A percentile compares a stretch with the other conserved stretches of the same genome.
Evolutionary conservation across 2,113 vertebrate genomes (phyloP).

Genomic region (Passer domesticus): DNA sequence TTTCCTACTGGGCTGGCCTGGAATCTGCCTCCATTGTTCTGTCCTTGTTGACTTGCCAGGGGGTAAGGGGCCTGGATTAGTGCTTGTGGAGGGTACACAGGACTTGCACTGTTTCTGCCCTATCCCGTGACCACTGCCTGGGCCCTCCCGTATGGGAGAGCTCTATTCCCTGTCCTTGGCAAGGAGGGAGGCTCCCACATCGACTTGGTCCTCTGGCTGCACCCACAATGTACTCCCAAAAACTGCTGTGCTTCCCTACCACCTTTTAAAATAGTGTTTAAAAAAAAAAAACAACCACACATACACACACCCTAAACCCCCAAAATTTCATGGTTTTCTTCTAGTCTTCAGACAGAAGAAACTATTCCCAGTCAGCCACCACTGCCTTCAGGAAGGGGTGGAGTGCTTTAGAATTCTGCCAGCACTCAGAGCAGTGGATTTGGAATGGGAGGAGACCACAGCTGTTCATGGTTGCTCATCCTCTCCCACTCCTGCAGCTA

Average conservation of each 20-base stretch:
- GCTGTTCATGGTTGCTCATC: conserved; percentile 30
- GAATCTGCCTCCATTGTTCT: conserved; percentile 43
- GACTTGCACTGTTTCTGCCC: not conserved
- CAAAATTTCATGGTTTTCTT: not conserved
- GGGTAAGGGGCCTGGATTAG: conserved; percentile 38
- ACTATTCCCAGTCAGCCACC: not conserved
- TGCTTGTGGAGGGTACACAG: not conserved
- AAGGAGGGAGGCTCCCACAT: not conserved
- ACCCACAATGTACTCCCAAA: not conserved
- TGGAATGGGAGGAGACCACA: conserved; percentile 15
- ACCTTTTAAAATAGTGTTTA: not conserved
- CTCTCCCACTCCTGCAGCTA: conserved; percentile 29
- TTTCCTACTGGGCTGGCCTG: conserved; percentile 43
- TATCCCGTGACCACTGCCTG: not conserved
- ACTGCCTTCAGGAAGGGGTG: not conserved
- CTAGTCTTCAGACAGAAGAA: not conserved
- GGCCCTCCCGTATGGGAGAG: not conserved
- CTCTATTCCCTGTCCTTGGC: not conserved
- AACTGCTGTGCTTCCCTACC: not conserved
- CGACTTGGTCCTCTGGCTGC: not conserved
- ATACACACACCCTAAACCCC: not conserved
- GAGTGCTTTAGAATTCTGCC: not conserved
- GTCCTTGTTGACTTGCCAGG: conserved; percentile 44
- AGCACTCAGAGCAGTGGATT: not conserved
- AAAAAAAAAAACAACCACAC: not conserved